These are phyloP conservation scores for Nomada ferruginata DNA, from an alignment of 2,888 invertebrate genomes.

Conservation along the genomic window DNA sequence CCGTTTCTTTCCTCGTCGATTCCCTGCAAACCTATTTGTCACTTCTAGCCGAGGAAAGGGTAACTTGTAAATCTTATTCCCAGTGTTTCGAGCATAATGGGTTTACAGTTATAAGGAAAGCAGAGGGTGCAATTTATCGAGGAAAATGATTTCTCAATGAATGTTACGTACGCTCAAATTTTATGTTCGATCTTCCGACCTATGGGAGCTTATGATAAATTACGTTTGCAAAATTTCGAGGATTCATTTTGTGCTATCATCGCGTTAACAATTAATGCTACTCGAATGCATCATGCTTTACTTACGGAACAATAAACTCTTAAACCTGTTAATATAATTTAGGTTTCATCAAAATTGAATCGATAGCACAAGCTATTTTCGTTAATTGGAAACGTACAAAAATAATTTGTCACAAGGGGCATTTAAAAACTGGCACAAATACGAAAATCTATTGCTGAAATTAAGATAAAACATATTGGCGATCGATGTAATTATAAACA, in stretches of 20 bases:
- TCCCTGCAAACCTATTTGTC: constrained; percentile 21
- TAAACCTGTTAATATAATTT: no score
- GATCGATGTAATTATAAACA: no score
- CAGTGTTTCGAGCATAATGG: background rate
- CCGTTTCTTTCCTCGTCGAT: constrained; percentile 26
- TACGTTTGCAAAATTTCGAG: background rate
- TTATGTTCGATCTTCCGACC: background rate
- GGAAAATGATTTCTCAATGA: background rate
- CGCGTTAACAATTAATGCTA: background rate
- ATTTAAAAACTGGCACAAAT: no score
- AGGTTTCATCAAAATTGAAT: no score
- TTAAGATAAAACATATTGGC: no score
- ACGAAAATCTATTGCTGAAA: no score
- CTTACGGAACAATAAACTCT: no score
- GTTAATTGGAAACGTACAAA: no score
- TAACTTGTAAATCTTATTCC: constrained; percentile 9
- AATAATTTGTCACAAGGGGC: no score
- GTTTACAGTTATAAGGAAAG: background rate
- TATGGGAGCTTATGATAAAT: constrained; percentile 4
- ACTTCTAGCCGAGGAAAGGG: background rate
- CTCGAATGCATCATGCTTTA: no score
- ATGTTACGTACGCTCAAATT: background rate
- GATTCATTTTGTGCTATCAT: background rate
- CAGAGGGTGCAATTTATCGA: background rate
- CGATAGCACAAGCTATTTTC: no score